Evolutionary conservation across 2,113 vertebrate genomes (phyloP), one percentile per base, ranked within the genome.

Genomic region (Hydropotes inermis): DNA sequence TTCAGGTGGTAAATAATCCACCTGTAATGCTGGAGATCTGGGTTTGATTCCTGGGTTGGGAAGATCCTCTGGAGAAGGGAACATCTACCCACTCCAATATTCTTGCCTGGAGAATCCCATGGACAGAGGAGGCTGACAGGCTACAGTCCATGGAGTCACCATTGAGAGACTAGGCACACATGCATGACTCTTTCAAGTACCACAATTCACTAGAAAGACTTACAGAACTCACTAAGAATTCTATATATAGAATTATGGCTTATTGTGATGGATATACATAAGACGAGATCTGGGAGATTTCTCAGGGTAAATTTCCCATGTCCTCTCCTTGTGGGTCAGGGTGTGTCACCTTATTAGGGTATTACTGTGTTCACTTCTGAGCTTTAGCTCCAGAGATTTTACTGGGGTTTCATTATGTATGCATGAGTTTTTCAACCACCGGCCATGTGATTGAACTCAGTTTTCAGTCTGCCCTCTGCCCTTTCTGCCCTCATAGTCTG

Each of bases 141-240:
- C 30, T 33, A 64, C 30, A 64, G 61, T 64, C 30, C 61, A 33
- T 64, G 61, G 17, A 67, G 61, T n/a, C 61, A 67, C 4, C 1
- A n/a, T 19, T 67, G 33, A 67, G 16, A 67, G 61, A 67, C 61
- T n/a, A 67, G 33, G 16, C 61, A 67, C 33, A 64, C 61, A 67
- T 17, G 33, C 16, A 30, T 4, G 12, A 43, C 7, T 30, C 11
- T 30, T 5, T 47, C 7, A 74, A 19, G 12, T 67, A 90, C 28
- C 52, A 76, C 36, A 89, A 78, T 64, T 95, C 60, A 28, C 54
- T 89, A n/a, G 47, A 92, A 57, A n/a, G 36, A 64, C 54, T 79
- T 28, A 47, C 55, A 78, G 33, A 89, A 79, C 16, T 79, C 39
- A 86, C 21, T 30, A 9, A 58, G 95, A 13, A 8, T 45, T 6